Evolutionary conservation across 2,797 vertebrate genomes (phyloP).

Genomic region (Ciconia nigra): DNA sequence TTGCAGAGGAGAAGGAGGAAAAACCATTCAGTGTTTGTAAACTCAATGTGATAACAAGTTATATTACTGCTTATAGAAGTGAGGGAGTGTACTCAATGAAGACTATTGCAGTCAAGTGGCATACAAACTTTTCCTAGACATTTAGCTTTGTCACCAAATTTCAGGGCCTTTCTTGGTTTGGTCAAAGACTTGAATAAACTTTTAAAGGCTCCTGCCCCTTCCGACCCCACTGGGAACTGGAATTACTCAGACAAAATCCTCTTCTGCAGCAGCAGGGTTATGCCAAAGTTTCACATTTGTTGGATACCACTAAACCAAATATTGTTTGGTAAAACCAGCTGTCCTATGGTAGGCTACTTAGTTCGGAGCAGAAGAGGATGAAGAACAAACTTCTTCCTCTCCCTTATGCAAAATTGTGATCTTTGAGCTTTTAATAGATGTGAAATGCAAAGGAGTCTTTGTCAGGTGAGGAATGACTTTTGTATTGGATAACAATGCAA

Average conservation of each 20-base stretch:
- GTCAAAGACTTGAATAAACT: not conserved
- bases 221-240: not conserved
- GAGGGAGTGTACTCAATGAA: not conserved
- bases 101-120: not conserved
- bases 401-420: not conserved
- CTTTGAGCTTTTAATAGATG: not conserved
- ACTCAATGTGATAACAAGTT: not conserved
- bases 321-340: not conserved
- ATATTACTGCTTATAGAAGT: not conserved
- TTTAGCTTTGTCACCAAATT: not conserved
- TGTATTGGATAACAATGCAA: not conserved
- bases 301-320: not conserved
- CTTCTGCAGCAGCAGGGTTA: not conserved
- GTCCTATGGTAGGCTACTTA: not conserved
- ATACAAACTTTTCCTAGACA: not conserved
- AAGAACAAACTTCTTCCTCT: not conserved
- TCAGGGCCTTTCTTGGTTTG: not conserved
- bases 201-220: not conserved
- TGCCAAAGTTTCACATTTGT: not conserved
- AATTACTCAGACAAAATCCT: not conserved
- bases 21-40: not conserved
- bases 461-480: not conserved
- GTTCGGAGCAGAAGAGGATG: not conserved
- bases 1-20: not conserved
- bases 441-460: not conserved